Percentiles rank a stretch among this genome's conserved stretches.
These are phyloP conservation scores for Heterotilapia buettikoferi DNA, from an alignment of 2,113 vertebrate genomes.

Conservation along the genomic window DNA sequence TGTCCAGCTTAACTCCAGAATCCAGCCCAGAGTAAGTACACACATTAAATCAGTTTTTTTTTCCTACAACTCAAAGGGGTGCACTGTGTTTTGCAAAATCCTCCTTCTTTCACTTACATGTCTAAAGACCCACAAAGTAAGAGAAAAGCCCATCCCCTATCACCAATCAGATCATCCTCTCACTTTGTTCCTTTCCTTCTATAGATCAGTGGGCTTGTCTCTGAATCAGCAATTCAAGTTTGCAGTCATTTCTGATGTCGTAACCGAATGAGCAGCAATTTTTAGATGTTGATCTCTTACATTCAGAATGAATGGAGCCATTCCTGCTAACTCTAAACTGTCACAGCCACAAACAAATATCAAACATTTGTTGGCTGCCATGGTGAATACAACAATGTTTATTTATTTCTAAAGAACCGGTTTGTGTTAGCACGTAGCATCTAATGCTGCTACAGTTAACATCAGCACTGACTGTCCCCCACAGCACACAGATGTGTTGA, in stretches of 20 bases:
- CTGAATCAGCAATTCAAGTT: not conserved
- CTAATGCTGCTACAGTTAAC: not conserved
- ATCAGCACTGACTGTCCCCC: not conserved
- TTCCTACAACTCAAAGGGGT: not conserved
- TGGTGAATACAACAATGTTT: not conserved
- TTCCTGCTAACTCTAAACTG: not conserved
- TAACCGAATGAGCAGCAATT: not conserved
- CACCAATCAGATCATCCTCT: not conserved
- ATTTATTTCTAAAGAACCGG: not conserved
- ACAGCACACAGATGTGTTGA: not conserved
- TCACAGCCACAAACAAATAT: not conserved
- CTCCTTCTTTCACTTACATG: not conserved
- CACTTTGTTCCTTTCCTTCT: not conserved
- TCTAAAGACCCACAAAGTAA: not conserved
- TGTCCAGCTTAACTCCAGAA: constrained; percentile 91
- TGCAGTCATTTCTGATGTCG: not conserved
- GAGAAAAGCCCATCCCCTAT: not conserved
- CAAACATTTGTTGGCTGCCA: not conserved
- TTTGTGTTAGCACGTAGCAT: not conserved
- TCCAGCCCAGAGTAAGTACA: constrained; percentile 87
- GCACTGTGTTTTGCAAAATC: not conserved
- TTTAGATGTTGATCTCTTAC: not conserved
- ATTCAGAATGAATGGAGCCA: not conserved
- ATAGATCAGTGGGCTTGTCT: not conserved
- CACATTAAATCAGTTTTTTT: not conserved